Percentiles rank a stretch among this genome's conserved stretches.
These are phyloP conservation scores for Melanotaenia maccullochi DNA, from an alignment of 2,797 vertebrate genomes.

Conservation along the genomic window DNA sequence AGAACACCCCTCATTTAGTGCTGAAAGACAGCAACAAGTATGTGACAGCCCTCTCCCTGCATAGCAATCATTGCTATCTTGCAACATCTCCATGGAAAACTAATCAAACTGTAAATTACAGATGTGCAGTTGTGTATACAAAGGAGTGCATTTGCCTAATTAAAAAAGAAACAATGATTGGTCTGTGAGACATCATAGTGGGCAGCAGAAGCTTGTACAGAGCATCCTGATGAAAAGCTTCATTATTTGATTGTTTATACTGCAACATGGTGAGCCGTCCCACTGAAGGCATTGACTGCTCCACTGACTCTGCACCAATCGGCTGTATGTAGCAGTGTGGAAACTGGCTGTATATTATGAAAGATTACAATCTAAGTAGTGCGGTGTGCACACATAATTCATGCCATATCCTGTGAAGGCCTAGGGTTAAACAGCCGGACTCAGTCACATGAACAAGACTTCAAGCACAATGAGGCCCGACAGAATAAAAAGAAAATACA, in stretches of 20 bases:
- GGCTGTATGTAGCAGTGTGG: conserved; percentile 50
- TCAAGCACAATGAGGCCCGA: conserved; percentile 61
- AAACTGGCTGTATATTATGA: conserved; percentile 74
- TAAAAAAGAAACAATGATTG: conserved; percentile 52
- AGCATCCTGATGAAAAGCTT: conserved; percentile 44
- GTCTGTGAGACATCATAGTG: conserved; percentile 30
- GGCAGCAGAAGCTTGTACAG: conserved; percentile 11
- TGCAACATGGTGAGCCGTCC: conserved; percentile 31
- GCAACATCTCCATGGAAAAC: conserved; percentile 56
- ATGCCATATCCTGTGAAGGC: conserved; percentile 64
- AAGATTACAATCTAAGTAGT: conserved; percentile 71
- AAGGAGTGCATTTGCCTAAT: conserved; percentile 45
- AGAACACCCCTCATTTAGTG: conserved; percentile 60
- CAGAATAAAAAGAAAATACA: conserved; percentile 43
- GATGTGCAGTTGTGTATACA: conserved; percentile 39
- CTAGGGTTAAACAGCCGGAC: conserved; percentile 61
- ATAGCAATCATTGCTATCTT: conserved; percentile 41
- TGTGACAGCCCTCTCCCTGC: conserved; percentile 41
- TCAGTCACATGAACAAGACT: conserved; percentile 52
- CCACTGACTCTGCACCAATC: conserved; percentile 53
- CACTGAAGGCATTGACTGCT: conserved; percentile 17
- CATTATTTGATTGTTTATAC: conserved; percentile 44
- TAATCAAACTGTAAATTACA: conserved; percentile 62
- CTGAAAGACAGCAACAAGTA: conserved; percentile 63
- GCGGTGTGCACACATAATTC: conserved; percentile 59